Percentiles rank a stretch among this genome's conserved stretches.
Evolutionary conservation across 2,113 vertebrate genomes (phyloP).

Genomic region (Trinectes maculatus): DNA sequence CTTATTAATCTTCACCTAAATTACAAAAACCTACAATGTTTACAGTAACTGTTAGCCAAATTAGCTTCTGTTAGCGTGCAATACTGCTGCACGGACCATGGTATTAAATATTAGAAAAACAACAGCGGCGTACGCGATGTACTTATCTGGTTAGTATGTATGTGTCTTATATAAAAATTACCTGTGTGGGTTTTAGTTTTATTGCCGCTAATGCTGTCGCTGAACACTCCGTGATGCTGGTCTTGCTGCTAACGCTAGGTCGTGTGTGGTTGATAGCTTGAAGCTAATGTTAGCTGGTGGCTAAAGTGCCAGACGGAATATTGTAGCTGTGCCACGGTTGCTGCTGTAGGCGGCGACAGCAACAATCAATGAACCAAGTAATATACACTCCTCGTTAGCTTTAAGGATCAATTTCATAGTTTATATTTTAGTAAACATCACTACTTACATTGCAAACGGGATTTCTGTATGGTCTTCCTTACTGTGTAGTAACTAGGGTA

Average conservation of each 20-base stretch:
- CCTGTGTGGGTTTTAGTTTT: constrained; percentile 8
- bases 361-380: neutral
- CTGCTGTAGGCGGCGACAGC: neutral
- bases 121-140: neutral
- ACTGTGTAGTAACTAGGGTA: neutral
- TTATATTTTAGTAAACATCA: no score
- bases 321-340: no score
- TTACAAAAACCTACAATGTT: neutral
- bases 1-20: no score
- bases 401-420: neutral
- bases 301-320: constrained; percentile 12
- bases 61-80: constrained; percentile 53
- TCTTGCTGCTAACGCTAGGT: constrained; percentile 23
- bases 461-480: neutral
- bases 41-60: constrained; percentile 32
- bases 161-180: rapidly evolving
- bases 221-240: neutral
- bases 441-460: no score
- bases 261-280: neutral
- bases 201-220: neutral
- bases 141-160: rapidly evolving
- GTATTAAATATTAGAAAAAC: neutral
- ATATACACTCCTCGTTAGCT: neutral
- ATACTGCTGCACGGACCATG: neutral
- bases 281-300: constrained; percentile 30